Conservation (phyloP, 2,113 vertebrate genomes). For the Ascaphus truei region DNA sequence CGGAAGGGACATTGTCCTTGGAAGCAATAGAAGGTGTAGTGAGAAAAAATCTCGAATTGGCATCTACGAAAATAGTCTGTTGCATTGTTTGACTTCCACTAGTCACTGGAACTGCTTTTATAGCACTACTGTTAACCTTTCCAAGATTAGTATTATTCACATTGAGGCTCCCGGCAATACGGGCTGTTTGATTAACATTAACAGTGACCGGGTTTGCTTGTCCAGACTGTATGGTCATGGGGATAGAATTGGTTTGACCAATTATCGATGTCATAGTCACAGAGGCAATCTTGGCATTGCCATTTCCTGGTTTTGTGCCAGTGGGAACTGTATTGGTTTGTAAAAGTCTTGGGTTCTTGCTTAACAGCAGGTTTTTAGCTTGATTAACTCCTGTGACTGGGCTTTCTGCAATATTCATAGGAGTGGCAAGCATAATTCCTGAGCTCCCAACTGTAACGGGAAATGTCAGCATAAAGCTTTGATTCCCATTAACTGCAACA, state of each 20-base stretch:
- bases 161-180: neutral
- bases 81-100: neutral
- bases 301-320: neutral
- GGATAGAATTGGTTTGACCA: neutral
- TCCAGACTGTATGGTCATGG: neutral
- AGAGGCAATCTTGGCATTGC: neutral
- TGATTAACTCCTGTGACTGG: neutral
- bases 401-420: constrained; percentile 13
- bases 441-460: constrained; percentile 12
- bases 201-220: neutral
- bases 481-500: constrained; percentile 9
- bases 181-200: neutral
- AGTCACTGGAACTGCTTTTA: constrained; percentile 1
- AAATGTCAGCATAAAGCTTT: constrained; percentile 20
- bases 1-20: constrained; percentile 4
- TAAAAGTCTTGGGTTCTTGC: neutral
- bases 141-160: neutral
- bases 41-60: constrained; percentile 16
- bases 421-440: constrained; percentile 16
- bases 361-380: neutral
- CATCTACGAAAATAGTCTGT: constrained; percentile 16
- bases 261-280: neutral
- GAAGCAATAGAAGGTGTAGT: neutral
- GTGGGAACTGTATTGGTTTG: neutral
- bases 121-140: neutral